Percentiles rank a stretch among this genome's conserved stretches.
phyloP scores from a whole-genome alignment of 2,797 vertebrate species.

The Squalus acanthias region DNA sequence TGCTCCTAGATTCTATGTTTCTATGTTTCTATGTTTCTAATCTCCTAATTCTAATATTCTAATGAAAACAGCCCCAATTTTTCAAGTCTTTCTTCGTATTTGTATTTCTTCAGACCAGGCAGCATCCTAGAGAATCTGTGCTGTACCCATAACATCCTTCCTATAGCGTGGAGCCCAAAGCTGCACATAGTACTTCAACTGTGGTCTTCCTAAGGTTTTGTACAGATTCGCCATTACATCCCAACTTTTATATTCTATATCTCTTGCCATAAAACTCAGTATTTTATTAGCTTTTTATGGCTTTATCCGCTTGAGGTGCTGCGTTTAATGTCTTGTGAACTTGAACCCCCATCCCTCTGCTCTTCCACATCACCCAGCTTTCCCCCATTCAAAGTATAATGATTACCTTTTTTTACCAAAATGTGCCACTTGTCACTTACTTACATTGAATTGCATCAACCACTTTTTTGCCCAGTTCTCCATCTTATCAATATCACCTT shows the following conservation, averaged over 20 bases:
- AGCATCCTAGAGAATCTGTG: too few relatives aligned
- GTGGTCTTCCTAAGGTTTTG: neutral
- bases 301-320: too few relatives aligned
- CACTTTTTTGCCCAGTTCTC: too few relatives aligned
- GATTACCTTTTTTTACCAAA: too few relatives aligned
- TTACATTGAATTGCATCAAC: too few relatives aligned
- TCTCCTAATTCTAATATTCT: too few relatives aligned
- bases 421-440: too few relatives aligned
- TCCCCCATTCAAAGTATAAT: neutral
- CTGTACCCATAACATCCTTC: neutral
- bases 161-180: neutral
- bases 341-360: neutral
- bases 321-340: neutral
- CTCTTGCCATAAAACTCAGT: neutral
- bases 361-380: neutral
- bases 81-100: neutral
- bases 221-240: neutral
- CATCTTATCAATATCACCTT: neutral
- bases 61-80: too few relatives aligned
- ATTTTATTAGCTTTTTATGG: neutral
- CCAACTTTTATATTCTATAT: neutral
- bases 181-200: neutral
- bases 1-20: too few relatives aligned
- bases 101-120: neutral
- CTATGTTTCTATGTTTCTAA: too few relatives aligned